Conservation (phyloP, 2,888 invertebrate species). For the Dryocosmus kuriphilus region DNA sequence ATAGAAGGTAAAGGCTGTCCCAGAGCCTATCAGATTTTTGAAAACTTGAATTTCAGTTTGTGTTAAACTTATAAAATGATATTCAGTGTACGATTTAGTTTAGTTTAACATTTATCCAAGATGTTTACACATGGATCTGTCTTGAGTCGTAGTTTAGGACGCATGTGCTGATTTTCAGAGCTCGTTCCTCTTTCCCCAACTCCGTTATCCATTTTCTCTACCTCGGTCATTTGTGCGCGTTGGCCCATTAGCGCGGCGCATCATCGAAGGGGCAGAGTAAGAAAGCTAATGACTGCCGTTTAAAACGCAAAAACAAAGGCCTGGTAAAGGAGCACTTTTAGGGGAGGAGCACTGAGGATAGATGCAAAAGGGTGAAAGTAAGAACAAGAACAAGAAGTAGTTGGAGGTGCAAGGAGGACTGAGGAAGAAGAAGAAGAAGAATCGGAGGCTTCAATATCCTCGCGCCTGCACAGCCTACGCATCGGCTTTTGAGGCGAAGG, state of each 20-base stretch:
- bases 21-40: too few relatives aligned
- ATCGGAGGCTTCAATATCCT: conserved; percentile 57
- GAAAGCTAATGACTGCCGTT: conserved; percentile 73
- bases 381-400: conserved; percentile 53
- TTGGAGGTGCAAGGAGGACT: conserved; percentile 44
- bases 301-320: conserved; percentile 74
- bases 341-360: conserved; percentile 25
- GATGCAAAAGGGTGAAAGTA: conserved; percentile 45
- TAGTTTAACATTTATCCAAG: too few relatives aligned
- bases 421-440: conserved; percentile 46
- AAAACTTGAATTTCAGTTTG: too few relatives aligned
- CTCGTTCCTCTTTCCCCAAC: not conserved
- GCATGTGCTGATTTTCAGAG: too few relatives aligned
- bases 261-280: conserved; percentile 44
- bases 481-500: conserved; percentile 65
- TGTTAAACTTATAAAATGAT: too few relatives aligned
- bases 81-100: too few relatives aligned
- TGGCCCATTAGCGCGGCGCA: conserved; percentile 45
- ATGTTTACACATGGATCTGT: too few relatives aligned
- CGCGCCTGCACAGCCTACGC: conserved; percentile 49
- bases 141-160: too few relatives aligned
- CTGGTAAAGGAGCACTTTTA: conserved; percentile 27
- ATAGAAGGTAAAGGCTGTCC: too few relatives aligned
- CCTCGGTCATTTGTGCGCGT: conserved; percentile 16
- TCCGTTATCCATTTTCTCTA: conserved; percentile 22